A percentile compares a stretch with the other conserved stretches of the same genome.
These are phyloP conservation scores for Diceros bicornis DNA, from an alignment of 2,797 vertebrate genomes.

Conservation along the genomic window DNA sequence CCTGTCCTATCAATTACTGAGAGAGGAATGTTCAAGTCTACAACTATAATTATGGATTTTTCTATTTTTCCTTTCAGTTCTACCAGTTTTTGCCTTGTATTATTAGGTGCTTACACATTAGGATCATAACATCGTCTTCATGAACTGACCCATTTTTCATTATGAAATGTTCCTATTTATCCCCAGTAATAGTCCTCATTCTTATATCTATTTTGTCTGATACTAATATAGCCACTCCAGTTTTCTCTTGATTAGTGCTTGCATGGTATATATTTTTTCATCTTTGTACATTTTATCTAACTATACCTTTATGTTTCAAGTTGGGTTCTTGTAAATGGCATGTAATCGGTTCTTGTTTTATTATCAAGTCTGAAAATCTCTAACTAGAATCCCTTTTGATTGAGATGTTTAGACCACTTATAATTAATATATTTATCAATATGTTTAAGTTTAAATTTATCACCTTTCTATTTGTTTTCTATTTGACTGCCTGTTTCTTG, in stretches of 20 bases:
- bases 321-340: background rate
- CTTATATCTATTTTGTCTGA: background rate
- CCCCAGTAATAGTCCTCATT: background rate
- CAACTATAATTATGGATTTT: background rate
- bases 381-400: background rate
- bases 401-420: background rate
- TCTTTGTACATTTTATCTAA: background rate
- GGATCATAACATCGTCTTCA: background rate
- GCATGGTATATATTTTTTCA: background rate
- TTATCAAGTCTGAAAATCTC: conserved; percentile 20
- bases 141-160: background rate
- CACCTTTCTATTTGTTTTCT: background rate
- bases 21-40: background rate
- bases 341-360: background rate
- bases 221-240: background rate
- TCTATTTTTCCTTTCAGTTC: background rate
- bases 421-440: background rate
- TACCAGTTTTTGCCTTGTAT: background rate
- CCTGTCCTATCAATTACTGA: background rate
- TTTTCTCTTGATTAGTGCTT: background rate
- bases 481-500: background rate
- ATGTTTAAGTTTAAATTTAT: background rate
- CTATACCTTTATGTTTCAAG: background rate
- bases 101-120: background rate
- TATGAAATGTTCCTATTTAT: background rate